Evolutionary conservation across 2,113 vertebrate genomes (phyloP).

Genomic region (Pelvicachromis taeniatus): DNA sequence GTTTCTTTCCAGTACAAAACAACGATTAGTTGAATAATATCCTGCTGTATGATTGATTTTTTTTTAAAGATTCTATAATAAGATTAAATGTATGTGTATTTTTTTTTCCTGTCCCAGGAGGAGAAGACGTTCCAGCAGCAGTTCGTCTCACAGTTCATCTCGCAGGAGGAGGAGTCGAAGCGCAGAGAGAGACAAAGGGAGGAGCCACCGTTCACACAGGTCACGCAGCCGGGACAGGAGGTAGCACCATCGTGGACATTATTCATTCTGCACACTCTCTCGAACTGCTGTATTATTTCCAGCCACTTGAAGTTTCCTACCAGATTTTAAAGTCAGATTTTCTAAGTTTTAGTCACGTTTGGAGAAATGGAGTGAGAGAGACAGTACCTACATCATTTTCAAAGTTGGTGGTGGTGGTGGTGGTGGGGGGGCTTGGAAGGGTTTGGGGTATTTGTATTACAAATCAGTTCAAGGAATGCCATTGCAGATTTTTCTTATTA

Average conservation of each 20-base stretch:
- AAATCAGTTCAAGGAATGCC: conserved; percentile 10
- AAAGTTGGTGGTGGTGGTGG: background rate
- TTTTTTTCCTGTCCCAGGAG: conserved; percentile 70
- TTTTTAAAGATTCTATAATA: background rate
- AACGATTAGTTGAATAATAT: background rate
- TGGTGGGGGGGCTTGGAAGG: background rate
- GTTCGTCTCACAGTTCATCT: conserved; percentile 87
- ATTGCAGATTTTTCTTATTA: conserved; percentile 32
- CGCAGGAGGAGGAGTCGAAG: conserved; percentile 84
- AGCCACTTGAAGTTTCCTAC: background rate
- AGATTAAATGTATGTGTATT: background rate
- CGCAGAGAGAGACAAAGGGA: conserved; percentile 81
- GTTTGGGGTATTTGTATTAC: conserved; percentile 13
- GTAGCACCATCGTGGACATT: conserved; percentile 63
- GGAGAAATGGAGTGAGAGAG: background rate
- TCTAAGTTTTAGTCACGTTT: background rate
- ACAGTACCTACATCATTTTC: background rate
- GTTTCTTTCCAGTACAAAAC: background rate
- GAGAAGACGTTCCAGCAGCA: conserved; percentile 87
- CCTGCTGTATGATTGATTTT: background rate
- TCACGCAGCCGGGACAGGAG: conserved; percentile 87
- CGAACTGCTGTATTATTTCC: background rate
- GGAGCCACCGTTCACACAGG: conserved; percentile 82
- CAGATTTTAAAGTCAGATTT: background rate
- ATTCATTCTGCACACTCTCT: background rate